phyloP scores from a whole-genome alignment of 1,140 invertebrate genomes.

The Delia radicum region DNA sequence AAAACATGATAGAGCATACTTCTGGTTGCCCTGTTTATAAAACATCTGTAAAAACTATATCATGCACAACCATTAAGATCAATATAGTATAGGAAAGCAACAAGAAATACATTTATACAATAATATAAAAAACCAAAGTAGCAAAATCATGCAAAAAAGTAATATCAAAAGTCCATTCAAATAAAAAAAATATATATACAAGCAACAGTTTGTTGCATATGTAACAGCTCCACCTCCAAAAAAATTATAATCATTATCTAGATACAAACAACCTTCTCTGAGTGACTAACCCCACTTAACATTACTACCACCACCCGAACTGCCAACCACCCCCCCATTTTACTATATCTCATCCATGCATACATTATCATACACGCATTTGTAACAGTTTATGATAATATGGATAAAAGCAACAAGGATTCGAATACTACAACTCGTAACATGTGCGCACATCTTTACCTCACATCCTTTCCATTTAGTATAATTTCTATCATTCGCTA shows the following conservation, averaged over 20 bases:
- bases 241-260: background rate
- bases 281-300: background rate
- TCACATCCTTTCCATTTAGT: background rate
- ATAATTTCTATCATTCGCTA: background rate
- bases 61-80: too few species aligned
- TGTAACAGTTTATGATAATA: conserved; percentile 4
- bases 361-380: conserved; percentile 6
- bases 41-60: too few species aligned
- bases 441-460: background rate
- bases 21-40: too few species aligned
- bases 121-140: conserved; percentile 3
- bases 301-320: background rate
- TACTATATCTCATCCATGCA: too few species aligned
- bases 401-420: background rate
- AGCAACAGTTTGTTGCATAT: conserved; percentile 27
- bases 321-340: background rate
- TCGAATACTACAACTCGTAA: background rate
- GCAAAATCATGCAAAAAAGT: conserved; percentile 18
- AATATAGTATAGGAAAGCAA: too few species aligned
- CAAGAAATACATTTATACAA: too few species aligned
- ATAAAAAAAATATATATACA: background rate
- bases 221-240: conserved; percentile 6
- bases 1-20: too few species aligned
- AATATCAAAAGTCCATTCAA: background rate
- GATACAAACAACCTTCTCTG: background rate